phyloP scores from a whole-genome alignment of 2,888 invertebrate genomes.

The Ellobium chinense region DNA sequence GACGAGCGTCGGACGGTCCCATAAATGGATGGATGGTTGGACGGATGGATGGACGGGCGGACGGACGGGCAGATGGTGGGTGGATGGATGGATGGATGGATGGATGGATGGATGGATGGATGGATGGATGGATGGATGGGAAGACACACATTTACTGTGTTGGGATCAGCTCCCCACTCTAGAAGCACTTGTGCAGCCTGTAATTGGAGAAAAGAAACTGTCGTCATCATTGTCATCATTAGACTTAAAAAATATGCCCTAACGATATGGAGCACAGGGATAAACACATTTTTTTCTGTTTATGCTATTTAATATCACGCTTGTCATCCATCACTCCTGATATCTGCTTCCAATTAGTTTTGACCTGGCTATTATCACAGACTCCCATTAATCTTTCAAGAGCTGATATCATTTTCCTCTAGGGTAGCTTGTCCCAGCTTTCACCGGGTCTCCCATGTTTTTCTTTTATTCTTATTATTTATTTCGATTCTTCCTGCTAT shows the following conservation, averaged over 20 bases:
- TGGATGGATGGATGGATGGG: not conserved
- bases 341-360: too few relatives aligned
- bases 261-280: not conserved
- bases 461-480: too few relatives aligned
- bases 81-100: not conserved
- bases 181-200: conserved; percentile 20
- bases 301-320: too few relatives aligned
- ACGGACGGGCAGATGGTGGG: not conserved
- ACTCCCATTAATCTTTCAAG: too few relatives aligned
- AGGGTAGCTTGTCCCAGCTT: too few relatives aligned
- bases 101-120: not conserved
- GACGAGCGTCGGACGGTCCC: not conserved
- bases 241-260: not conserved
- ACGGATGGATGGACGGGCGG: not conserved
- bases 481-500: too few relatives aligned
- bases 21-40: not conserved
- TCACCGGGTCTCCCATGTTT: too few relatives aligned
- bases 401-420: too few relatives aligned
- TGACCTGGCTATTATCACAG: too few relatives aligned
- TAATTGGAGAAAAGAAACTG: not conserved
- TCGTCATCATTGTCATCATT: not conserved
- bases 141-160: not conserved
- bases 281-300: too few relatives aligned
- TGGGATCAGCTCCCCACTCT: conserved; percentile 13
- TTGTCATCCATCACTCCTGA: too few relatives aligned